Evolutionary conservation across 1,140 invertebrate species (phyloP), one percentile per base, ranked within the genome.

Genomic region (Lerema accius): DNA sequence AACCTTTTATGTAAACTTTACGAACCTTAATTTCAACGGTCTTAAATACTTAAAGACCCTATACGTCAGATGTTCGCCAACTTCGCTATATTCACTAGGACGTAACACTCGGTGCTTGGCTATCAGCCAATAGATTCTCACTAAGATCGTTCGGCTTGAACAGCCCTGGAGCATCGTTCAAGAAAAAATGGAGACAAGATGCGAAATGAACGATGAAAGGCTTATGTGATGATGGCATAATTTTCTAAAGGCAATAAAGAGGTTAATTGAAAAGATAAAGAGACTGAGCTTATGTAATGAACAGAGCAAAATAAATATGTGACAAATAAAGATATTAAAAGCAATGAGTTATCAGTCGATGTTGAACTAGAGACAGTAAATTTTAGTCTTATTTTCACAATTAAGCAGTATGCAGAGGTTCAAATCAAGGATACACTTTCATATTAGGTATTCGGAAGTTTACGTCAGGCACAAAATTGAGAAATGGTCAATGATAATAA

Each of bases 91-190:
- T 58, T 58, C 53, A 45, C 40, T 58, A 26, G 42, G 23, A 58
- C 55, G 55, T 58, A 58, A 58, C 55, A 58, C 55, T 58, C 16
- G 9, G 15, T 35, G 46, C 42, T 58, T 58, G 55, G 55, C 55
- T 13, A 35, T 46, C 55, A 7, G 40, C 55, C 55, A 58, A 58
- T 58, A 46, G 55, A 46, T 58, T 58, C 42, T 28, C 28, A 26
- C 55, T 56, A 58, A 45, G 55, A 58, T 56, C 51, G 51, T 56
- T 42, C 23, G 40, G 42, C 45, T 58, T 58, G 53, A 58, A 58
- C 23, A 58, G 42, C 39, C 10, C 14, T 58, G 40, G 42, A 58
- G 53, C 28, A 26, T 26, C 26, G 26, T 37, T 37, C 35, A 37
- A 45, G 39, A 58, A 56, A 56, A 56, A 56, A 42, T 56, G 51